Conservation (phyloP, 1,140 invertebrate genomes). For the Oryctes rhinoceros region DNA sequence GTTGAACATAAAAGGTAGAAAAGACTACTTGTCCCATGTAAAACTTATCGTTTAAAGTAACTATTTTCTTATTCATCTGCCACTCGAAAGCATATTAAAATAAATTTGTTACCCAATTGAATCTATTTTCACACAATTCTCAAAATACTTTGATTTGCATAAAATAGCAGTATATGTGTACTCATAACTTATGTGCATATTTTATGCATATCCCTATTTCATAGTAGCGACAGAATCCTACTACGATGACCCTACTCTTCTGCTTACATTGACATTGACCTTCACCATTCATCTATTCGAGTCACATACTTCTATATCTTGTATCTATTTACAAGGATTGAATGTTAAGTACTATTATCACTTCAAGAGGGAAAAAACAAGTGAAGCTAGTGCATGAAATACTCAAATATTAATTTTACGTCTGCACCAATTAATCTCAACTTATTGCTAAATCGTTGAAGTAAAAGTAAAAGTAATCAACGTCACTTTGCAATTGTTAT, state of each 20-base stretch:
- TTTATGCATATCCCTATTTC: neutral
- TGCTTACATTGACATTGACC: neutral
- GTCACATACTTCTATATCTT: neutral
- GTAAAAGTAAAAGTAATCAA: neutral
- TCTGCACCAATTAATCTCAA: neutral
- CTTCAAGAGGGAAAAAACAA: neutral
- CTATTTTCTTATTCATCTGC: no score
- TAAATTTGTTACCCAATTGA: no score
- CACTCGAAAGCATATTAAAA: no score
- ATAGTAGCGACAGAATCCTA: neutral
- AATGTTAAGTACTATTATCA: neutral
- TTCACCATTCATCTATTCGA: neutral
- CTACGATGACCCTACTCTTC: neutral
- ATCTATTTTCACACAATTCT: no score
- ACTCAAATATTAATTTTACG: neutral
- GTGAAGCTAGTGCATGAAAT: neutral
- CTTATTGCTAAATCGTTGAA: neutral
- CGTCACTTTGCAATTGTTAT: neutral
- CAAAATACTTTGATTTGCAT: no score
- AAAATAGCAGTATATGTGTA: no score
- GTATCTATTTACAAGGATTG: neutral
- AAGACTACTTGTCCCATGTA: no score
- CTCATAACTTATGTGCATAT: neutral
- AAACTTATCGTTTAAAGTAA: no score
- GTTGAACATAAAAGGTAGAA: no score